A percentile compares a stretch with the other conserved stretches of the same genome.
Conservation (phyloP, 2,888 invertebrate genomes). For the Drosophila greeni region DNA sequence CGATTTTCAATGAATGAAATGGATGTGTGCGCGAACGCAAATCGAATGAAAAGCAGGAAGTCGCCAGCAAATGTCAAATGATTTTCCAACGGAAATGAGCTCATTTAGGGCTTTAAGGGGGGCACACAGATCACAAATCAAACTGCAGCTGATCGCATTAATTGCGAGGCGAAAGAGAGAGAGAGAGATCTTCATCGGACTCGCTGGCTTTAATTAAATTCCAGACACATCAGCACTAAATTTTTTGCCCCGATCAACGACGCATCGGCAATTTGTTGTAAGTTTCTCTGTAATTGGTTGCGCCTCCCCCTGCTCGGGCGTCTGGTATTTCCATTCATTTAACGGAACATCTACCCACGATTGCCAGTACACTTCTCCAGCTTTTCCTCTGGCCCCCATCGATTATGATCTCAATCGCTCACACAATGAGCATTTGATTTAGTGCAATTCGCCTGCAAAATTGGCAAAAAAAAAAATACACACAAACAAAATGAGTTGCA, state of each 20-base stretch:
- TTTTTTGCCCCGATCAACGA: constrained; percentile 28
- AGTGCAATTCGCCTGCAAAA: constrained; percentile 57
- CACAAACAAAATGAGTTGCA: constrained; percentile 20
- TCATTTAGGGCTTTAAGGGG: constrained; percentile 54
- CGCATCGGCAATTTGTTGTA: constrained; percentile 29
- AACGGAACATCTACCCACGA: constrained; percentile 58
- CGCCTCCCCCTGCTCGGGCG: constrained; percentile 29
- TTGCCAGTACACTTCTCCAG: constrained; percentile 16
- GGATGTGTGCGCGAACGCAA: constrained; percentile 30
- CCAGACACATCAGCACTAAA: constrained; percentile 61
- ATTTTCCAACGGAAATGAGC: constrained; percentile 67
- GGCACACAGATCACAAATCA: constrained; percentile 39
- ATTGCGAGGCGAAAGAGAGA: constrained; percentile 27
- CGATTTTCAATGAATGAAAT: constrained; percentile 53
- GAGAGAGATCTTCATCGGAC: constrained; percentile 36
- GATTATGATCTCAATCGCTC: constrained; percentile 61
- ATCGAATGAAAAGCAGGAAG: constrained; percentile 59
- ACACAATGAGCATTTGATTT: constrained; percentile 59
- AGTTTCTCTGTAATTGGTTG: constrained; percentile 36
- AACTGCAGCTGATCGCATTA: constrained; percentile 55
- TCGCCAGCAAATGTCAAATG: constrained; percentile 57
- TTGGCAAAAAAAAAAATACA: constrained; percentile 53
- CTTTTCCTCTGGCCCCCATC: constrained; percentile 40
- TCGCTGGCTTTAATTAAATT: constrained; percentile 65
- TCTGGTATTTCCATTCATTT: constrained; percentile 69